Base-by-base conservation (phyloP, 2,797 vertebrate species). In the Semaprochilodus insignis region DNA sequence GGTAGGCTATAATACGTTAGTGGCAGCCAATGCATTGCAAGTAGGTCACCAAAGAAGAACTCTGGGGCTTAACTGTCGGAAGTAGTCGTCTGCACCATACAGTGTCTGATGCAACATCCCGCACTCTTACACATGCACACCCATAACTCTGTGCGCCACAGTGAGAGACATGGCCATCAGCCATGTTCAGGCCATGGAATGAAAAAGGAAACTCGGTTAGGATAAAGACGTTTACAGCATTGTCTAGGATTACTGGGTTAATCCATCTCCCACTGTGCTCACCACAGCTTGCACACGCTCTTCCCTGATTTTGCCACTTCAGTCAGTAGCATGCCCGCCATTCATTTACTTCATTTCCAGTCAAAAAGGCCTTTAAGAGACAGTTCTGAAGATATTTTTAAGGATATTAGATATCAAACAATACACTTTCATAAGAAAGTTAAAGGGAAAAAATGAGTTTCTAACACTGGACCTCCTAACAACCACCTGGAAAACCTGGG, bases 1-100 rank as follows among this genome's bases (percentile, higher is more conserved):
- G n/a, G 69, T 51, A 3, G 14, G 25, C 70, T 54, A 17, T 73
- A 31, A 73, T 19, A 54, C 23, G 17, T 6, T 73, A 73, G 54
- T 31, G 16, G 21, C 70, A 73, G 70, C 69, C 51, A 55, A 19
- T 27, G 71, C 51, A 8, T 31, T 73, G 54, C 54, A 59, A 80
- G 48, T 80, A 57, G 63, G 77, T 55, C 55, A 48, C 55, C 57
- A 21, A 72, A 72, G 36, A 62, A 54, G 78, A 62, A 44, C 36
- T 62, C 25, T 21, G 17, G n/a, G 19, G 27, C 31, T 74, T 57
- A 57, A 27, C 15, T 31, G 51, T 16, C 25, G 3, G 5, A 55
- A 51, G 69, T 40, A 8, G 11, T 15, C 36, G 15, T 25, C 69
- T 16, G n/a, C 1, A 23, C 40, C 23, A n/a, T 5, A 6, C 69